phyloP scores from a whole-genome alignment of 2,888 invertebrate species.

The Nematopogon swammerdamellus region DNA sequence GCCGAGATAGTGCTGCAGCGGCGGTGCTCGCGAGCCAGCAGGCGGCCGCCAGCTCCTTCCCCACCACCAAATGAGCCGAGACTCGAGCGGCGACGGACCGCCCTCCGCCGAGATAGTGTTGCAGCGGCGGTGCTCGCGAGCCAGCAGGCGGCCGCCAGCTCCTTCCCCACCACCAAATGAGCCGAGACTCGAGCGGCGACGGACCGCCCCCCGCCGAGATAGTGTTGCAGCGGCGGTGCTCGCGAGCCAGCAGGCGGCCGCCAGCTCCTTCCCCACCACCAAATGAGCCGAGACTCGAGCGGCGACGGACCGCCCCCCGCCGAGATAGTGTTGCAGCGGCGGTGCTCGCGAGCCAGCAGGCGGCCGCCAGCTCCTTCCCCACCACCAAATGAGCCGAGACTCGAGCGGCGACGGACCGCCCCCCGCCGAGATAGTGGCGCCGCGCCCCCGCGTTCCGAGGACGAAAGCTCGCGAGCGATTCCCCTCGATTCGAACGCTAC shows the following conservation, averaged over 20 bases:
- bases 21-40: constrained; percentile 5
- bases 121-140: constrained; percentile 16
- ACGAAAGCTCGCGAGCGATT: not conserved
- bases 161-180: constrained; percentile 4
- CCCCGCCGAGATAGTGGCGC: constrained; percentile 5
- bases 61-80: constrained; percentile 5
- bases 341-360: constrained; percentile 5
- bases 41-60: constrained; percentile 3
- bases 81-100: constrained; percentile 3
- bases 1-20: no score
- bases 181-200: constrained; percentile 7
- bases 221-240: constrained; percentile 20
- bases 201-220: no score
- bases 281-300: constrained; percentile 6
- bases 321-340: no score
- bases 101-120: no score
- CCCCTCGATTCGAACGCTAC: constrained; percentile 16
- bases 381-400: constrained; percentile 5
- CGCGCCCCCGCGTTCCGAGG: not conserved
- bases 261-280: constrained; percentile 4
- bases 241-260: not conserved
- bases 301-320: not conserved
- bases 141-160: not conserved
- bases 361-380: constrained; percentile 3
- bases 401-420: constrained; percentile 2